Conservation (phyloP, 1,140 invertebrate species). For the Zaprionus inermis region DNA sequence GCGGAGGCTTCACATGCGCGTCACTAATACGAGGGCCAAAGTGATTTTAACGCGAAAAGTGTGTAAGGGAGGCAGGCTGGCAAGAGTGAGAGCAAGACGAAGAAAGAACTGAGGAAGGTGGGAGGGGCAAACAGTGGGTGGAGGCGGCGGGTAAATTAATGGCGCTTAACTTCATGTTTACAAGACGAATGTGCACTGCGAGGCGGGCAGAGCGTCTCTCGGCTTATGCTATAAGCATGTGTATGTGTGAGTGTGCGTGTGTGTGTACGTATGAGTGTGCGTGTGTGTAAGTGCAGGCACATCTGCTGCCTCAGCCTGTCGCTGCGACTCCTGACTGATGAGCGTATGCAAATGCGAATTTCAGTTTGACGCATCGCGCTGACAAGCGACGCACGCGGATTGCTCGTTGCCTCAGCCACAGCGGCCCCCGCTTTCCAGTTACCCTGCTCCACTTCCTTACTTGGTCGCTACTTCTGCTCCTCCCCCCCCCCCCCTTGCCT, state of each 20-base stretch:
- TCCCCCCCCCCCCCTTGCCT: neutral
- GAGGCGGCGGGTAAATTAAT: slow-evolving; percentile 66
- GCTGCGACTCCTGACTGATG: slow-evolving; percentile 62
- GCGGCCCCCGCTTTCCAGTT: neutral
- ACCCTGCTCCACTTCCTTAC: neutral
- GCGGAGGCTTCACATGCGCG: neutral
- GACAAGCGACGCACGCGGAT: slow-evolving; percentile 55
- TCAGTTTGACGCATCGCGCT: slow-evolving; percentile 57
- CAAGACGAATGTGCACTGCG: slow-evolving; percentile 71
- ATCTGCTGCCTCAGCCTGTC: slow-evolving; percentile 5
- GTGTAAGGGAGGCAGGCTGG: slow-evolving; percentile 7
- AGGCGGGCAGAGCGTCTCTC: slow-evolving; percentile 2
- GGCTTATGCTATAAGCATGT: slow-evolving; percentile 11
- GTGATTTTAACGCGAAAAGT: slow-evolving; percentile 66
- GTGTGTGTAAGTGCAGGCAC: slow-evolving; percentile 24
- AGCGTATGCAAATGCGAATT: slow-evolving; percentile 74
- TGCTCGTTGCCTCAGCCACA: slow-evolving; percentile 7
- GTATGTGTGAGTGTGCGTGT: neutral
- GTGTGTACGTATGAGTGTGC: slow-evolving; percentile 18
- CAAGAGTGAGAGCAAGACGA: neutral
- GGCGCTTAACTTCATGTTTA: slow-evolving; percentile 81
- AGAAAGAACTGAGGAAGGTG: neutral
- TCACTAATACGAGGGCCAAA: slow-evolving; percentile 59
- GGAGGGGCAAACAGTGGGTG: slow-evolving; percentile 8
- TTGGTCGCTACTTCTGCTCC: neutral